Percentiles rank a stretch among this genome's conserved stretches.
phyloP scores from a whole-genome alignment of 2,797 vertebrate species.

The Dendrocincla tyrannina region DNA sequence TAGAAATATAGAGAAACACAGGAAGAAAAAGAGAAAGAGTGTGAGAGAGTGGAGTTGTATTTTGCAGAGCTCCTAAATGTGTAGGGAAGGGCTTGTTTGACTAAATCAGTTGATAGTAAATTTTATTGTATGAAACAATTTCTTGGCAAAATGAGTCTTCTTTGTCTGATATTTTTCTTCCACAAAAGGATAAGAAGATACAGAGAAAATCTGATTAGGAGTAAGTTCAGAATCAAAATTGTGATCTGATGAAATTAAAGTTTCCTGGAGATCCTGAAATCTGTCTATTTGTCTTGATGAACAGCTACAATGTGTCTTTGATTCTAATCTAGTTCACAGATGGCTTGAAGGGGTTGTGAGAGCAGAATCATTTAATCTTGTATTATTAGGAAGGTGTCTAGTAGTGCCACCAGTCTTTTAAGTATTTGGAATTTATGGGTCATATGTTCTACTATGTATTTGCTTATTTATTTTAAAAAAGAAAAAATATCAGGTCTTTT shows the following conservation, averaged over 20 bases:
- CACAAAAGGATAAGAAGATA: neutral
- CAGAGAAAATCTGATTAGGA: neutral
- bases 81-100: neutral
- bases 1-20: neutral
- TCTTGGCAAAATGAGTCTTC: neutral
- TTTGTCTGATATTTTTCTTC: neutral
- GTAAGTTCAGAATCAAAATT: neutral
- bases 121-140: neutral
- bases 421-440: neutral
- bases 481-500: neutral
- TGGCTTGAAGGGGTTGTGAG: neutral
- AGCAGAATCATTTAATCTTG: neutral
- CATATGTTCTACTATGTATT: neutral
- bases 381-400: neutral
- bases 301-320: neutral
- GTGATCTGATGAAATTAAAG: neutral
- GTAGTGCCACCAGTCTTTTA: neutral
- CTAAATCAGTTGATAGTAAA: neutral
- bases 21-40: neutral
- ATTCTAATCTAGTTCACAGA: neutral
- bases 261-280: conserved; percentile 1
- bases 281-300: neutral
- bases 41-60: neutral
- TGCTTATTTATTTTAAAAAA: neutral
- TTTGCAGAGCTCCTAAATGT: neutral